A percentile compares a stretch with the other conserved stretches of the same genome.
Evolutionary conservation across 2,113 vertebrate genomes (phyloP).

Genomic region (Mormyrus iriodes): DNA sequence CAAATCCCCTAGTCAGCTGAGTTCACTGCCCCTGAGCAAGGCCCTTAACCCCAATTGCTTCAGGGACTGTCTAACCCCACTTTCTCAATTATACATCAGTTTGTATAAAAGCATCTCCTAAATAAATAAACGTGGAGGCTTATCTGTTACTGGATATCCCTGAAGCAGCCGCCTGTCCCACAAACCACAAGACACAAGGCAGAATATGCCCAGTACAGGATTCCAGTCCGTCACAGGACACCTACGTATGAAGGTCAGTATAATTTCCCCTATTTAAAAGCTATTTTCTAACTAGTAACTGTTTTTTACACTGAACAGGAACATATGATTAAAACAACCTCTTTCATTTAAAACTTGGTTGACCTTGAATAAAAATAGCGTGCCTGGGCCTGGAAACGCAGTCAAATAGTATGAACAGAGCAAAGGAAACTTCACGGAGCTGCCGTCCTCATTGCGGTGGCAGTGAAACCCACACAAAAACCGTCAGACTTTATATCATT

Average conservation of each 20-base stretch:
- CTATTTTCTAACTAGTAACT: not conserved
- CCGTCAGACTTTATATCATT: not conserved
- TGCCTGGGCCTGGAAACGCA: not conserved
- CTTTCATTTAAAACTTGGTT: not conserved
- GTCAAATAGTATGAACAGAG: not conserved
- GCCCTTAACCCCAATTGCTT: not conserved
- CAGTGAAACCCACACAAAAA: constrained; percentile 1
- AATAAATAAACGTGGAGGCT: not conserved
- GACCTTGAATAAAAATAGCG: not conserved
- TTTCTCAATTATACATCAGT: not conserved
- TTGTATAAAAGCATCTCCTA: not conserved
- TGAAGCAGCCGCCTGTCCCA: not conserved
- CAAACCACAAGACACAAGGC: not conserved
- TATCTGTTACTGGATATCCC: not conserved
- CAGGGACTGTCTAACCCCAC: not conserved
- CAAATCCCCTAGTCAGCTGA: not conserved
- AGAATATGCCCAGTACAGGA: not conserved
- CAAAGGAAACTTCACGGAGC: not conserved
- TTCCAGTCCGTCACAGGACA: not conserved
- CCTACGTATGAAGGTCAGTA: not conserved
- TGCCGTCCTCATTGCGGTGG: not conserved
- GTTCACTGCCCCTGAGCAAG: not conserved
- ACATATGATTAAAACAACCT: not conserved
- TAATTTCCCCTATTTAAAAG: not conserved
- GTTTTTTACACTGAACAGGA: not conserved